A percentile compares a stretch with the other conserved stretches of the same genome.
These are phyloP conservation scores for Gymnoscopelus braueri DNA, from an alignment of 2,797 vertebrate genomes.

Conservation along the genomic window DNA sequence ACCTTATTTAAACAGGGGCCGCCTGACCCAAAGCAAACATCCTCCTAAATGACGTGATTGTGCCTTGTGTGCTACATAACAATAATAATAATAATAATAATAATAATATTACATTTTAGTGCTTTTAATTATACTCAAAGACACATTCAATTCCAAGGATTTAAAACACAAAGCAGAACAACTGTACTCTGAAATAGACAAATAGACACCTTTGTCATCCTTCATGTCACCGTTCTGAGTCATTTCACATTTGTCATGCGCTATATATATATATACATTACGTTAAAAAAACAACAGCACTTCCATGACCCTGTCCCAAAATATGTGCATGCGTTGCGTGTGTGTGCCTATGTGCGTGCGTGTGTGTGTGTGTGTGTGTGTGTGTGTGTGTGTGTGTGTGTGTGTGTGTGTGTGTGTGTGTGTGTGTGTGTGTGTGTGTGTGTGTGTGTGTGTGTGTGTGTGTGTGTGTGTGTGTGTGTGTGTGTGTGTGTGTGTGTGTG, in stretches of 20 bases:
- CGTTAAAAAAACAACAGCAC: too few species aligned
- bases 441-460: neutral
- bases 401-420: neutral
- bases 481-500: neutral
- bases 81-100: too few species aligned
- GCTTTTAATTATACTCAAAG: too few species aligned
- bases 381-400: neutral
- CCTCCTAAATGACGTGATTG: neutral
- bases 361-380: neutral
- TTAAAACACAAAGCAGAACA: neutral
- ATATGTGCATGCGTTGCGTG: neutral
- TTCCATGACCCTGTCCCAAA: too few species aligned
- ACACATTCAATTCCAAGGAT: too few species aligned
- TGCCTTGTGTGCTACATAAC: too few species aligned
- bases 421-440: neutral
- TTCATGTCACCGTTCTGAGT: neutral
- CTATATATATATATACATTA: conserved; percentile 1
- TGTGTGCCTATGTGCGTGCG: neutral
- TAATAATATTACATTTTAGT: too few species aligned
- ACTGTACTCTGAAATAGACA: neutral
- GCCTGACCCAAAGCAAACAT: neutral
- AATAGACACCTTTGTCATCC: neutral
- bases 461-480: neutral
- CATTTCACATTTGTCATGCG: neutral
- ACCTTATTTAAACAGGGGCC: neutral